Evolutionary conservation across 2,113 vertebrate species (phyloP).

Genomic region (Microcebus ravelobensis): DNA sequence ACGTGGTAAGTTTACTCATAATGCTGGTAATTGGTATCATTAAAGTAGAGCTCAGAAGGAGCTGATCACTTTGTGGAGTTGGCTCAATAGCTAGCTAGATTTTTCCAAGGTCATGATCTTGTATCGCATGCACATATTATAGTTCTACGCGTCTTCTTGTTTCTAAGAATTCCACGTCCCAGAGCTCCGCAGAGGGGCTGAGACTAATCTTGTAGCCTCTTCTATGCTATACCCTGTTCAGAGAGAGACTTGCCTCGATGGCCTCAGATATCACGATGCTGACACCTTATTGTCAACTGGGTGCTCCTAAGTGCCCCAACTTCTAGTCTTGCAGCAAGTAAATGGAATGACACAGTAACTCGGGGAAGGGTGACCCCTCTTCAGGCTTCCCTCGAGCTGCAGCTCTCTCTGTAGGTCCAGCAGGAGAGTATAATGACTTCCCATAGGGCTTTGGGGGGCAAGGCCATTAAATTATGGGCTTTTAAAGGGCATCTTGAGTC

Average conservation of each 20-base stretch:
- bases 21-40: no score
- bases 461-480: background rate
- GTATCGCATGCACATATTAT: background rate
- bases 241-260: background rate
- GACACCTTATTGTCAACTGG: background rate
- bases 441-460: background rate
- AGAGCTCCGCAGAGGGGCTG: background rate
- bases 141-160: background rate
- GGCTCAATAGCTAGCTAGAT: background rate
- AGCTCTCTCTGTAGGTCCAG: background rate
- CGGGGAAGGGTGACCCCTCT: background rate
- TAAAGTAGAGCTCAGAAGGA: background rate
- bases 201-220: background rate
- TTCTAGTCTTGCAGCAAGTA: background rate
- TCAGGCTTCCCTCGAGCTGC: background rate
- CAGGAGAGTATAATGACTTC: background rate
- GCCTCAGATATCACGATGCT: background rate
- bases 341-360: background rate
- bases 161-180: conserved; percentile 1
- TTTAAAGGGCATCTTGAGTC: background rate
- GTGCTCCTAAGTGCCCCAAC: background rate
- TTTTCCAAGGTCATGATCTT: background rate
- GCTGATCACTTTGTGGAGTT: background rate
- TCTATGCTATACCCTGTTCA: background rate
- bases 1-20: background rate